Evolutionary conservation across 2,888 invertebrate genomes (phyloP), one percentile per base, ranked within the genome.

Genomic region (Nephrotoma appendiculata): DNA sequence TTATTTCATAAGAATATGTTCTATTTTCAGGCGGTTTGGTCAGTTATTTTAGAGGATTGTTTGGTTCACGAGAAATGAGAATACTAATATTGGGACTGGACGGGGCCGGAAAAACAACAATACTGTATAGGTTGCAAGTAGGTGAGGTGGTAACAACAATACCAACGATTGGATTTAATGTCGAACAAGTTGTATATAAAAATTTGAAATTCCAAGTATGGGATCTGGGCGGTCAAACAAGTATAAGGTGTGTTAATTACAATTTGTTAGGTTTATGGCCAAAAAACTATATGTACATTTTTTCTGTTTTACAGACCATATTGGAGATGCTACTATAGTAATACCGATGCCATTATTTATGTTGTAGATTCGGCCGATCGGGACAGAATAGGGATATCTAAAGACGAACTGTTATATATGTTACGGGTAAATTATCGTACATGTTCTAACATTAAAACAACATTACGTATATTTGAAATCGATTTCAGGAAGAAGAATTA

Each of bases 281-380:
- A 44, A 9, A 41, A 12, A 45, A 7, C 5, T 41, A 12, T 12
- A 31, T 31, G 31, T 31, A 15, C 19, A 6, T 71, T 86, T 86
- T 57, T 41, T 83, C 52, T 45, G 57, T 88, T 86, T 87, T 94
- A 87, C 92, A 98, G 99, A 93, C 99, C 99, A 0, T 99, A 99
- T 92, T 99, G 99, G 99, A 94, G 99, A 92, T 99, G 99, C 94
- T 99, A 99, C 92, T 99, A 98, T 92, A 98, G 99, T 89, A 99
- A 99, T 93, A 99, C 99, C 91, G 99, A 99, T 93, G 99, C 99
- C 90, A 99, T 99, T 90, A 99, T 99, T 90, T 99, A 99, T 93
- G 99, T 99, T 87, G 99, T 99, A 86, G 99, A 99, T 92, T 99
- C 99, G 86, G 99, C 98, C 87, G 99, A 99, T 92, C 95, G 97